Base-by-base conservation (phyloP, 2,797 vertebrate species). In the Squalus acanthias region DNA sequence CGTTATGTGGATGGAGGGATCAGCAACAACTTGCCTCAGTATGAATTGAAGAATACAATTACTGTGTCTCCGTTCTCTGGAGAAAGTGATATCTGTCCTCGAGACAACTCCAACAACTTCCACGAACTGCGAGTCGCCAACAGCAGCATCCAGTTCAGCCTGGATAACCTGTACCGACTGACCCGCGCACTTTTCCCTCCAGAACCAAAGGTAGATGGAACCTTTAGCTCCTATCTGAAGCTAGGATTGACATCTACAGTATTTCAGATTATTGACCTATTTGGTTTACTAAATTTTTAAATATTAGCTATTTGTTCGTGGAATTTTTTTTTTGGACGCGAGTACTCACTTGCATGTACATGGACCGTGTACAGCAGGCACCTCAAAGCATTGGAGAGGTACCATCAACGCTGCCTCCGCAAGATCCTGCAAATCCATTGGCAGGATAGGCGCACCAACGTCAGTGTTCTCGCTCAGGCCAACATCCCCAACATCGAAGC, bases 71-170 rank as follows among this genome's bases (percentile, higher is more conserved):
- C 99, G 0, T 99, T 99, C 2, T 98, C 98, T 0, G 99, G 99
- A 12, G 99, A 99, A 97, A 98, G 97, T 0, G 99, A 99, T 97
- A 99, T 99, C 98, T 99, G 99, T 85, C 99, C 99, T 15, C 98
- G 98, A 3, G 98, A 98, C 96, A 98, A 97, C 85, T 99, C 99
- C 96, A 98, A 97, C 92, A 99, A 98, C 97, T 98, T 99, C 96
- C 98, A 99, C 0, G 98, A 98, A 74, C 97, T 99, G 96, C 97
- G 98, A 0, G 29, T 99, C 96, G 98, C 98, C 97, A 99, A 98
- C 97, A 98, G 98, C 96, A 99, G 97, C 97, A 97, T 99, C 60
- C 98, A 98, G 96, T 97, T 99, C 97, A 99, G 98, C 96, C 15
- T 98, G 60, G 98, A 97, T 33, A 99, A 99, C 96, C 72, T 98